Evolutionary conservation across 2,888 invertebrate species (phyloP).

Genomic region (Anoncus sp.): DNA sequence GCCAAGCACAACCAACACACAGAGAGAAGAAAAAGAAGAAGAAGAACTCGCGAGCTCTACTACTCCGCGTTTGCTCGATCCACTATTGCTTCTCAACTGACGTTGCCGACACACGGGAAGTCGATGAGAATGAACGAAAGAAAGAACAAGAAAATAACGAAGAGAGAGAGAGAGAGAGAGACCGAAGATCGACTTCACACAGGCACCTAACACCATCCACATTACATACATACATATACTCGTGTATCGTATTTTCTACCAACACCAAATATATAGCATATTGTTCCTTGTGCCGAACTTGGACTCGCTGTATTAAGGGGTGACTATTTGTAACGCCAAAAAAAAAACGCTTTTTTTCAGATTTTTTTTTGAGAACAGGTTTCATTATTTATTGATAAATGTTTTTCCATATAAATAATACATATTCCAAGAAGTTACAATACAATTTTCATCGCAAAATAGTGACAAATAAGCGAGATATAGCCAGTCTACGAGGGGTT

Average conservation of each 20-base stretch:
- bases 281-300: background rate
- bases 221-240: constrained; percentile 1
- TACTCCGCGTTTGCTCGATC: constrained; percentile 14
- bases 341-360: too few species aligned
- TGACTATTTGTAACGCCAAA: too few species aligned
- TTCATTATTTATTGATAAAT: constrained; percentile 7
- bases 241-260: constrained; percentile 24
- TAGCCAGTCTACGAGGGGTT: constrained; percentile 16
- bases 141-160: background rate
- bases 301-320: too few species aligned
- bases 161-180: constrained; percentile 53
- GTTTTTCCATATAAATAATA: constrained; percentile 10
- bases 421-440: constrained; percentile 2
- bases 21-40: constrained; percentile 29
- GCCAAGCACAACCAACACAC: constrained; percentile 72
- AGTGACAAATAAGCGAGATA: constrained; percentile 3
- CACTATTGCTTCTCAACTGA: constrained; percentile 15
- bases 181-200: constrained; percentile 53
- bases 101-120: constrained; percentile 1
- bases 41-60: constrained; percentile 13
- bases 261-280: background rate
- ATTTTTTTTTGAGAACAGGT: constrained; percentile 3
- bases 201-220: constrained; percentile 36
- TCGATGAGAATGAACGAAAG: constrained; percentile 38
- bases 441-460: constrained; percentile 6